Conservation (phyloP, 2,888 invertebrate species). For the Drosophila quinaria region DNA sequence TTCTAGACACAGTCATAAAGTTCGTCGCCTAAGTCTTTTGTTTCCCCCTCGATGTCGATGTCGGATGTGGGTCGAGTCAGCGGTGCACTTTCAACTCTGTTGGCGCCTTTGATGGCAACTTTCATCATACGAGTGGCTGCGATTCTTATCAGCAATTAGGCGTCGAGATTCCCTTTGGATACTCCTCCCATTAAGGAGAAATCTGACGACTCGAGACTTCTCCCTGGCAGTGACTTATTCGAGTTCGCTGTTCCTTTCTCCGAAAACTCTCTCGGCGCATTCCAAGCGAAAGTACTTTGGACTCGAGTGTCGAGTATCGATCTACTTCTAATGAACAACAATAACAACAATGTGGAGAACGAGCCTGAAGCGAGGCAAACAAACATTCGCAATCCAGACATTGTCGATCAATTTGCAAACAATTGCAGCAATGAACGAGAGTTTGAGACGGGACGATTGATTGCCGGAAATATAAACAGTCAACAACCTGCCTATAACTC, state of each 20-base stretch:
- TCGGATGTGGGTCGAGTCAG: constrained; percentile 48
- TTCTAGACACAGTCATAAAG: constrained; percentile 50
- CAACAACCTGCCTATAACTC: constrained; percentile 52
- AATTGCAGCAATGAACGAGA: constrained; percentile 61
- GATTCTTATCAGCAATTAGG: constrained; percentile 71
- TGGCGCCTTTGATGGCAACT: constrained; percentile 29
- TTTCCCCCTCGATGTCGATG: constrained; percentile 1
- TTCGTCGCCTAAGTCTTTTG: constrained; percentile 32
- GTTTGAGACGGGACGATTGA: constrained; percentile 72
- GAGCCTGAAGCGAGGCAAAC: constrained; percentile 37
- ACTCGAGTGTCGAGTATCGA: constrained; percentile 8
- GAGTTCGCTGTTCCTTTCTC: constrained; percentile 57
- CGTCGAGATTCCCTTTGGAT: constrained; percentile 39
- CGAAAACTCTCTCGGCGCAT: constrained; percentile 49
- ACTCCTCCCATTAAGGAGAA: constrained; percentile 40
- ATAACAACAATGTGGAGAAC: constrained; percentile 29
- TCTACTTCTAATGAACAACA: constrained; percentile 9
- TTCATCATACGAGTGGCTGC: constrained; percentile 37
- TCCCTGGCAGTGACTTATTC: constrained; percentile 19
- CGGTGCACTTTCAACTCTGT: constrained; percentile 58
- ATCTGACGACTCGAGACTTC: constrained; percentile 14
- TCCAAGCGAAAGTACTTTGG: constrained; percentile 66
- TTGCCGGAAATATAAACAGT: constrained; percentile 77
- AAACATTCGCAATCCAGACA: constrained; percentile 39
- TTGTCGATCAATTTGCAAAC: constrained; percentile 65